A percentile compares a stretch with the other conserved stretches of the same genome.
These are phyloP conservation scores for Lepus townsendii DNA, from an alignment of 2,797 vertebrate genomes.

Conservation along the genomic window DNA sequence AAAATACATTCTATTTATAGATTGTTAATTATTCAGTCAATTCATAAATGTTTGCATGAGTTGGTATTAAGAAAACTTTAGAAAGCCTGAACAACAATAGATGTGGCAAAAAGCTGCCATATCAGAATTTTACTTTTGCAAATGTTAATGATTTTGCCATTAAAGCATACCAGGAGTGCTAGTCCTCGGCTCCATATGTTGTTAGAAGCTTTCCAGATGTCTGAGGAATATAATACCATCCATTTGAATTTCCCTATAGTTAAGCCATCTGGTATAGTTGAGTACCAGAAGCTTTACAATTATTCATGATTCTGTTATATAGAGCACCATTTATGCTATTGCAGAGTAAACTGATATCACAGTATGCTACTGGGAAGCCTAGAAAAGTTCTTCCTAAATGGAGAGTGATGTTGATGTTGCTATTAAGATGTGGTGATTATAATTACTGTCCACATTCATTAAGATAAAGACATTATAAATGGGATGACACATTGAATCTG, in stretches of 20 bases:
- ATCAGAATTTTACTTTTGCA: constrained; percentile 52
- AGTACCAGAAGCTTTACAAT: constrained; percentile 66
- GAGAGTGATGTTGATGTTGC: neutral
- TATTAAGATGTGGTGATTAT: neutral
- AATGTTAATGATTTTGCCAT: constrained; percentile 76
- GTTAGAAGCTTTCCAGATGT: constrained; percentile 71
- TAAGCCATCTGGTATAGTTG: constrained; percentile 75
- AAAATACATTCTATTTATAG: neutral
- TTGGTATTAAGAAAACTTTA: constrained; percentile 40
- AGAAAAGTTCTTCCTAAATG: neutral
- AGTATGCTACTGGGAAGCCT: neutral
- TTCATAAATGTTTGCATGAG: constrained; percentile 37
- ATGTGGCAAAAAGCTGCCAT: neutral
- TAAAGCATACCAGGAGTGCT: constrained; percentile 64
- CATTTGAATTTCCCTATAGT: constrained; percentile 71
- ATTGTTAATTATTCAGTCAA: neutral
- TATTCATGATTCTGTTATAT: constrained; percentile 58
- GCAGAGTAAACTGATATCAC: neutral
- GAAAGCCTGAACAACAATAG: constrained; percentile 36
- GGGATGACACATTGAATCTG: neutral
- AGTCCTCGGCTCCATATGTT: constrained; percentile 72
- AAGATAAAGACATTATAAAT: neutral
- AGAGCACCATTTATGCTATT: constrained; percentile 37
- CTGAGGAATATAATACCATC: constrained; percentile 71
- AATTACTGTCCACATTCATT: neutral